Evolutionary conservation across 2,797 vertebrate species (phyloP), one percentile per base, ranked within the genome.

Genomic region (Danio choprae): DNA sequence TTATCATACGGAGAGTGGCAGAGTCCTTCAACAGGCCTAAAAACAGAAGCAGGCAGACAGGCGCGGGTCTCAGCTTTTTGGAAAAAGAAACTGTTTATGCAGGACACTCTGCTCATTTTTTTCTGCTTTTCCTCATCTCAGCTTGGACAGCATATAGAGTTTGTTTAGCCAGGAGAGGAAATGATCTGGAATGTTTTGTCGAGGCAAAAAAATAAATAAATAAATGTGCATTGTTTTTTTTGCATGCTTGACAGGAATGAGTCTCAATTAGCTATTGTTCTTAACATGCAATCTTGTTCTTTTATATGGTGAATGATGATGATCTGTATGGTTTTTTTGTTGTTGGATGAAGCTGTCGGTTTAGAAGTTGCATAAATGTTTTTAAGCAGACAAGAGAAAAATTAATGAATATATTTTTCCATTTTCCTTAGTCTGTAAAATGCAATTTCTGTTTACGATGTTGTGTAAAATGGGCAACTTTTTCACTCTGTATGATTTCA

Each of bases 1-100:
- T 84, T 79, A 84, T 71, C 58, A 77, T 59, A 38, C 20, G 59
- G 68, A 72, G 48, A 44, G 59, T 40, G 73, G 44, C 72, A 77
- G 38, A 64, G 44, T 74, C 55, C 63, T 74, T 72, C 2, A 73
- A 74, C 62, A 58, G 63, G 53, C 46, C 64, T 75, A 53, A 62
- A 74, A 81, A 70, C 73, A 81, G 79, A 59, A 67, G 38, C 36
- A 59, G 53, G 22, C 36, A 46, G 56, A 71, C 58, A 73, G n/a
- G 44, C 20, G n/a, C 67, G n/a, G 38, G 55, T 68, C 70, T 74
- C 22, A 51, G 59, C 16, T 64, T 46, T 73, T 80, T 60, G 20
- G 71, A 55, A 44, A 50, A 60, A 53, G 2, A 55, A 64, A 22
- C 20, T 4, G 38, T 68, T 60, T 65, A 59, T 22, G 18, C 29